Percentiles rank a stretch among this genome's conserved stretches.
Conservation (phyloP, 1,140 invertebrate species). For the Pogonomyrmex barbatus region DNA sequence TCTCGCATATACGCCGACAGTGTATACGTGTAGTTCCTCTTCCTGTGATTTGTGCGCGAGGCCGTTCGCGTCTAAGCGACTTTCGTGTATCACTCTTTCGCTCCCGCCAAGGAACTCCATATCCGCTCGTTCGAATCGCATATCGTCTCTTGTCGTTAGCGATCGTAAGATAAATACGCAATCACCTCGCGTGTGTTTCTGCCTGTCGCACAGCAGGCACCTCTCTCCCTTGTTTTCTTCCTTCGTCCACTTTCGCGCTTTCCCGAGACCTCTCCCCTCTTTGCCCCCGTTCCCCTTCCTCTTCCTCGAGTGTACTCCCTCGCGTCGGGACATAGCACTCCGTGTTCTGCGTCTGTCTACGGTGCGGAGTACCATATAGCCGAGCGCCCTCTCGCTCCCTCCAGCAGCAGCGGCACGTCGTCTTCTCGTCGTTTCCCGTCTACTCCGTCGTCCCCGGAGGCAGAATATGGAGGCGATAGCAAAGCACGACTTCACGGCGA, state of each 20-base stretch:
- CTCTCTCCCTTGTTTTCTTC: conserved; percentile 49
- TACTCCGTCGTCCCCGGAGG: conserved; percentile 68
- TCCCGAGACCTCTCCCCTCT: conserved; percentile 14
- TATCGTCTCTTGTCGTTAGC: neutral
- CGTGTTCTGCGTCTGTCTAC: neutral
- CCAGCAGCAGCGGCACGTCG: conserved; percentile 45
- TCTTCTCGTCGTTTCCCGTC: conserved; percentile 47
- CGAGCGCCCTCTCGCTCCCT: conserved; percentile 49
- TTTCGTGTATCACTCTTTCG: neutral
- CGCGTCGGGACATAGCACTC: conserved; percentile 26
- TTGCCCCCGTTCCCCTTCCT: neutral
- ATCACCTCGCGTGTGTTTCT: neutral
- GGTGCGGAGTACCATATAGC: conserved; percentile 9
- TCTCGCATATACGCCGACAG: neutral
- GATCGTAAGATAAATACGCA: neutral
- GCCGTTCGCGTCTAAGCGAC: neutral
- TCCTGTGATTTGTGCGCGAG: conserved; percentile 12
- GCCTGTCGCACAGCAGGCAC: neutral
- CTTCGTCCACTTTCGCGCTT: conserved; percentile 26
- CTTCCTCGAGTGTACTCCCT: conserved; percentile 39
- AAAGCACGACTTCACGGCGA: conserved; percentile 99
- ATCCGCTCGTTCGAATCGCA: neutral
- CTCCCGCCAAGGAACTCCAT: neutral
- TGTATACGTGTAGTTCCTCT: neutral
- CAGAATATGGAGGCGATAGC: conserved; percentile 97